Evolutionary conservation across 2,888 invertebrate species (phyloP), one percentile per base, ranked within the genome.

Genomic region (Dryocosmus kuriphilus): DNA sequence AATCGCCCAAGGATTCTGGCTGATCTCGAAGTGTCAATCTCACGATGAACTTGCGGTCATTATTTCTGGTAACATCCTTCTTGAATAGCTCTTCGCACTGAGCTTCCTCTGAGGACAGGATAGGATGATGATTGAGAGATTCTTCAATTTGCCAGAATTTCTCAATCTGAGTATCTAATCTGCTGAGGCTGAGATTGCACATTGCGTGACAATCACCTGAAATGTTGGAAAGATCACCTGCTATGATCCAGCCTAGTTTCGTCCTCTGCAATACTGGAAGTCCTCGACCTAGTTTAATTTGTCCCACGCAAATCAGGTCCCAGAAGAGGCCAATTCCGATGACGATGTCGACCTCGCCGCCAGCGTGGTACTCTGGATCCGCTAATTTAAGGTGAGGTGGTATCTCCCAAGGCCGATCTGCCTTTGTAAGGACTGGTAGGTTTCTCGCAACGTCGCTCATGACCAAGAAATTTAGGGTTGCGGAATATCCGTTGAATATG

Each of bases 111-210:
- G 84, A 82, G 30, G 84, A 80, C 16, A 77, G 67, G 24, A 62
- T 27, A 62, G 65, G 30, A 62, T 27, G 35, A 77, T 73, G 32
- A 80, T n/a, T 19, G 16, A n/a, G 57, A 19, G 41, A 6, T 78
- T 84, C 84, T 79, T 87, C 85, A 27, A 85, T 75, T 71, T 81
- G 74, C 87, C 82, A 85, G 79, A 86, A 77, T 3, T 51, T 41
- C 32, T 62, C 73, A 9, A 77, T 57, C 24, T 60, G 60, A n/a
- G 9, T 27, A 24, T 24, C 24, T 11, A 60, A 24, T 24, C 24
- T 24, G 24, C 60, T 60, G 11, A 60, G 9, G 11, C 60, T 60
- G 14, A 35, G 35, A 1, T 35, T 35, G 1, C 60, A 60, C 7
- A 27, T 60, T 24, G 1, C 27, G 14, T 14, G 9, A 14, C 60